These are phyloP conservation scores for Amazona vittata DNA, from an alignment of 2,113 vertebrate species.

Conservation along the genomic window DNA sequence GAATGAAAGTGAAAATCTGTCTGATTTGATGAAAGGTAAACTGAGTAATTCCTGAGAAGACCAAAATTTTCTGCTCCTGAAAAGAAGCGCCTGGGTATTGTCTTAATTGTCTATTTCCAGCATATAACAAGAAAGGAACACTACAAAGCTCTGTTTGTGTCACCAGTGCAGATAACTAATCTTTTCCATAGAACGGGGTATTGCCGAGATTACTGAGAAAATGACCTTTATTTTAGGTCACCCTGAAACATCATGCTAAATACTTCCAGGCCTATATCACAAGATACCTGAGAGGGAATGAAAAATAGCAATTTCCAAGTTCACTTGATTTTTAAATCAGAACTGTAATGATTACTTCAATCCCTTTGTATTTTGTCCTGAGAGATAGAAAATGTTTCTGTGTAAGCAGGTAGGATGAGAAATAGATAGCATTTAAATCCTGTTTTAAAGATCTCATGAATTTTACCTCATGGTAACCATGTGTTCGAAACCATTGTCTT, in stretches of 20 bases:
- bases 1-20: slow-evolving; percentile 47
- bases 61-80: slow-evolving; percentile 11
- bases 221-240: neutral
- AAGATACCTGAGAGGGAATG: neutral
- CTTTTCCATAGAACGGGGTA: neutral
- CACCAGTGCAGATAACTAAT: neutral
- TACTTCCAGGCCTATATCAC: neutral
- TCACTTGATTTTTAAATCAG: neutral
- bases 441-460: neutral
- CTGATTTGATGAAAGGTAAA: slow-evolving; percentile 24
- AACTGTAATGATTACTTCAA: neutral
- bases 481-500: neutral
- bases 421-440: neutral
- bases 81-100: neutral
- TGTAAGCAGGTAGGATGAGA: neutral
- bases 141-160: neutral
- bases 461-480: neutral
- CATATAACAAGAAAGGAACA: neutral
- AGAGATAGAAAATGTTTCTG: neutral
- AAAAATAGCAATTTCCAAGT: neutral
- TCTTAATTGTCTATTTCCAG: neutral
- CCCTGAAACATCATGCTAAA: neutral
- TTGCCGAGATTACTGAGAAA: neutral
- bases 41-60: slow-evolving; percentile 32
- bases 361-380: neutral